These are phyloP conservation scores for Haplotaxodon microlepis DNA, from an alignment of 2,113 vertebrate species.

Conservation along the genomic window DNA sequence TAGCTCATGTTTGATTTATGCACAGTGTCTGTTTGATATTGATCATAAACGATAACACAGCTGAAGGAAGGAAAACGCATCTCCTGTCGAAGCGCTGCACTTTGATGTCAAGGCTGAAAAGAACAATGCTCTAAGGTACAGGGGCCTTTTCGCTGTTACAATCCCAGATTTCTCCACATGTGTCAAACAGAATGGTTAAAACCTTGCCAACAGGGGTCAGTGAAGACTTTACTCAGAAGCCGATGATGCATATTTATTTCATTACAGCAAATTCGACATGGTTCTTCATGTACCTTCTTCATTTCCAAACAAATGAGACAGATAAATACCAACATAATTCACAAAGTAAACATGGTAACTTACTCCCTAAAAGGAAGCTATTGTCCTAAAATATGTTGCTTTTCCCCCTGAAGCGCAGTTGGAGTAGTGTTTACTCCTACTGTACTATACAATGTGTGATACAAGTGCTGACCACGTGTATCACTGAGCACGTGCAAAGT, in stretches of 20 bases:
- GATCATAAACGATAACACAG: constrained; percentile 67
- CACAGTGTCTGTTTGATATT: constrained; percentile 65
- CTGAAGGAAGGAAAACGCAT: constrained; percentile 64
- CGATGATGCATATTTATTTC: not conserved
- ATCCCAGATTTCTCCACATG: constrained; percentile 7
- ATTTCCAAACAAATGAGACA: not conserved
- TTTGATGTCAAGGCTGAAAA: constrained; percentile 67
- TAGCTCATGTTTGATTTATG: constrained; percentile 59
- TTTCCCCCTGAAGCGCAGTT: not conserved
- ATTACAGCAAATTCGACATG: not conserved
- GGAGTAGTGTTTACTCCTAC: not conserved
- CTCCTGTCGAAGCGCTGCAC: constrained; percentile 48
- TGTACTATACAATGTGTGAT: not conserved
- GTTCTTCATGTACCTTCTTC: not conserved
- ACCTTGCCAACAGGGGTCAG: not conserved
- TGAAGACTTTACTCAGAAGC: not conserved
- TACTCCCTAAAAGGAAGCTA: not conserved
- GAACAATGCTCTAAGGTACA: constrained; percentile 51
- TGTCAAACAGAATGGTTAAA: not conserved
- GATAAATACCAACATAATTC: not conserved
- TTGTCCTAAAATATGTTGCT: not conserved
- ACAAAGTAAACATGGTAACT: not conserved
- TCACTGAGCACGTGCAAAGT: not conserved
- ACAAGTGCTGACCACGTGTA: constrained; percentile 12
- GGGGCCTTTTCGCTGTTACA: constrained; percentile 11